Percentiles rank a stretch among this genome's conserved stretches.
These are phyloP conservation scores for Hemiscyllium ocellatum DNA, from an alignment of 2,113 vertebrate species.

Conservation along the genomic window DNA sequence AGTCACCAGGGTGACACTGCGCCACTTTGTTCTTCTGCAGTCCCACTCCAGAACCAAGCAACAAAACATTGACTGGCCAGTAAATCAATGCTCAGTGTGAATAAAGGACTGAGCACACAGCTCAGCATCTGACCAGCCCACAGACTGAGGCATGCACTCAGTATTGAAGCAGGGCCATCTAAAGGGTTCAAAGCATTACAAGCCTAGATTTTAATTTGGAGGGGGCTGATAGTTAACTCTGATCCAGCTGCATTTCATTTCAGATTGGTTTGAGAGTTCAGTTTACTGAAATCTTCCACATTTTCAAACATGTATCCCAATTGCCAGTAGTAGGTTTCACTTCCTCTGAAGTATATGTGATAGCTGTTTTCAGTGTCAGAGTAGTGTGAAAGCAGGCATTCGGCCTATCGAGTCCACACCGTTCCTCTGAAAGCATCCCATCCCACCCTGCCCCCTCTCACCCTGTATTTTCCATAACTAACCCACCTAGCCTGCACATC, in stretches of 20 bases:
- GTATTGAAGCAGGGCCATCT: neutral
- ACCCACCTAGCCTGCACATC: no score
- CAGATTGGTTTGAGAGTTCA: neutral
- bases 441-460: no score
- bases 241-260: neutral
- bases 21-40: neutral
- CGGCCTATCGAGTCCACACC: no score
- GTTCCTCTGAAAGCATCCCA: no score
- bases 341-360: neutral
- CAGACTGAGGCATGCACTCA: neutral
- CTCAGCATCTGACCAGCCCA: constrained; percentile 29
- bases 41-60: constrained; percentile 10
- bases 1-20: neutral
- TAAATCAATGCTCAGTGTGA: neutral
- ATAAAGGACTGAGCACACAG: constrained; percentile 1
- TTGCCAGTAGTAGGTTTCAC: neutral
- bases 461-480: no score
- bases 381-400: no score
- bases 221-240: neutral
- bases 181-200: neutral
- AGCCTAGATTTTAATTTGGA: neutral
- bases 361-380: neutral
- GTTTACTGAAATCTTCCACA: constrained; percentile 5
- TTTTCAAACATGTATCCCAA: neutral
- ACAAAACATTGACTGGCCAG: constrained; percentile 3